Evolutionary conservation across 92 coral and sea anemone species (phyloP).

Genomic region (Porites cylindrica): DNA sequence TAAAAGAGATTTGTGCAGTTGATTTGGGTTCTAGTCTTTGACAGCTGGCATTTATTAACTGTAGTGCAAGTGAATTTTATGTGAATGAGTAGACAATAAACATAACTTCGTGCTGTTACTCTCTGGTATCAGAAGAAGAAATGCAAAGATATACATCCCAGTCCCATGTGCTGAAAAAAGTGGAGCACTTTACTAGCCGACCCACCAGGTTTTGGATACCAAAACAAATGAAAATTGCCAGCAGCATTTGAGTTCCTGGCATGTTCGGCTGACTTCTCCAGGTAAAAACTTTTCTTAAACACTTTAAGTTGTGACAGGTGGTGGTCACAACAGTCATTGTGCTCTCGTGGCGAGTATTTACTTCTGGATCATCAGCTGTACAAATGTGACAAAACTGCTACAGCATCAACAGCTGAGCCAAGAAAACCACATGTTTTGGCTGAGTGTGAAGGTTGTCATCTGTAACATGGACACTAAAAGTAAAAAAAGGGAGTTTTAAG

Average conservation of each 20-base stretch:
- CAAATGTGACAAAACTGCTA: conserved; percentile 63
- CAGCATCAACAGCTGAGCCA: conserved; percentile 50
- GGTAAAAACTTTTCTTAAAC: conserved; percentile 24
- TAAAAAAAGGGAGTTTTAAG: background rate
- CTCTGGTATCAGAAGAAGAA: conserved; percentile 62
- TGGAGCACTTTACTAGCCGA: conserved; percentile 58
- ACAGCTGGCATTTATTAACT: too few relatives aligned
- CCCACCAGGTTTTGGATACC: conserved; percentile 65
- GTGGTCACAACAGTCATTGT: conserved; percentile 63
- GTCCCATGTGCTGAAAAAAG: conserved; percentile 59
- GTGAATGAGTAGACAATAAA: too few relatives aligned
- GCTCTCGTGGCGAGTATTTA: conserved; percentile 44
- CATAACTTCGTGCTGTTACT: conserved; percentile 16
- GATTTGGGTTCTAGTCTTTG: too few relatives aligned
- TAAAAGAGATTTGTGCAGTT: too few relatives aligned
- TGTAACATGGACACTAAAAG: conserved; percentile 27
- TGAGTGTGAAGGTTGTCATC: conserved; percentile 46
- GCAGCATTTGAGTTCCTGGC: conserved; percentile 69
- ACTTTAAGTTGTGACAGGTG: conserved; percentile 54
- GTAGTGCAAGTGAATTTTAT: too few relatives aligned
- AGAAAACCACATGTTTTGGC: conserved; percentile 61
- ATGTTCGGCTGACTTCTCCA: conserved; percentile 73
- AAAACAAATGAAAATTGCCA: conserved; percentile 70
- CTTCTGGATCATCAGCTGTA: conserved; percentile 35
- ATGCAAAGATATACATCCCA: conserved; percentile 52